Conservation (phyloP, 1,140 invertebrate species). For the Diorhabda elongata region DNA sequence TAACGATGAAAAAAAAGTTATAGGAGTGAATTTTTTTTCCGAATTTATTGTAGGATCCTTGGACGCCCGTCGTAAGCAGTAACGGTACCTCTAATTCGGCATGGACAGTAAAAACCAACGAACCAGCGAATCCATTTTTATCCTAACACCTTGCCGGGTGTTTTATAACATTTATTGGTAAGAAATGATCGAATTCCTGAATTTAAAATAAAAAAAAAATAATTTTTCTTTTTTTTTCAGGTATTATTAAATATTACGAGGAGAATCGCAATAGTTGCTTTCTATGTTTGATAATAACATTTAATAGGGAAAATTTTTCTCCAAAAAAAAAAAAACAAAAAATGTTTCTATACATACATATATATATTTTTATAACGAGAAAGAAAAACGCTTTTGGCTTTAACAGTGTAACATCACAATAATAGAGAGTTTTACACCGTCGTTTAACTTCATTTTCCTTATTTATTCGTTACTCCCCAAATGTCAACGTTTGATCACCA, state of each 20-base stretch:
- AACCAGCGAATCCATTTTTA: conserved; percentile 45
- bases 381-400: no score
- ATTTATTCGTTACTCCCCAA: neutral
- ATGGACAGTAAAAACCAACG: conserved; percentile 41
- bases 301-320: conserved; percentile 7
- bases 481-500: no score
- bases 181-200: neutral
- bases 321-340: neutral
- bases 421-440: neutral
- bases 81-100: conserved; percentile 19
- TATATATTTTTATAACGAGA: conserved; percentile 13
- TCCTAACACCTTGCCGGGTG: conserved; percentile 35
- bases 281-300: conserved; percentile 9
- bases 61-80: conserved; percentile 38
- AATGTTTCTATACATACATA: neutral
- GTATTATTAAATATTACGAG: neutral
- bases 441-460: neutral
- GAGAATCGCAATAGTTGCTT: conserved; percentile 10
- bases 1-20: no score
- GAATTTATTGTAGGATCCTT: conserved; percentile 36
- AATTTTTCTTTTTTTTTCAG: no score
- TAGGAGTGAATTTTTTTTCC: no score
- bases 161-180: neutral
- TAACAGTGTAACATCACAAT: neutral
- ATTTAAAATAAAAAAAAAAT: no score